Percentiles rank a stretch among this genome's conserved stretches.
Conservation (phyloP, 2,888 invertebrate species). For the Erebia ligea region DNA sequence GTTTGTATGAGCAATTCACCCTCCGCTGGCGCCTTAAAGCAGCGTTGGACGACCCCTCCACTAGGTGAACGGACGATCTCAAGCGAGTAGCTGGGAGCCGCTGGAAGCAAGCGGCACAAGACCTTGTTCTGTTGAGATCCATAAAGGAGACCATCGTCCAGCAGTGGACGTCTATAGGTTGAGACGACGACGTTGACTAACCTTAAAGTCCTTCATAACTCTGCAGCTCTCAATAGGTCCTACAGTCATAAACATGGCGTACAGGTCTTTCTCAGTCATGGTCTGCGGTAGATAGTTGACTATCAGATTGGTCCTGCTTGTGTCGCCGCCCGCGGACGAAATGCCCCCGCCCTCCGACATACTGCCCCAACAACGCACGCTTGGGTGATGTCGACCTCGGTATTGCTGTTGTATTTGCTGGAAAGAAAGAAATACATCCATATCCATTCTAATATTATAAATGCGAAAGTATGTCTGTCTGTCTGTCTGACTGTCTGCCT, state of each 20-base stretch:
- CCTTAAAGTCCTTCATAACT: slow-evolving; percentile 95
- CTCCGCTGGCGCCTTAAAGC: too few relatives aligned
- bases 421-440: not conserved
- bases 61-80: not conserved
- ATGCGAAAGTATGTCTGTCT: too few relatives aligned
- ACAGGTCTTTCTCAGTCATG: slow-evolving; percentile 95
- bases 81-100: too few relatives aligned
- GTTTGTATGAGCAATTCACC: too few relatives aligned
- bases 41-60: not conserved
- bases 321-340: slow-evolving; percentile 73
- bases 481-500: too few relatives aligned
- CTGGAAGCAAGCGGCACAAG: too few relatives aligned
- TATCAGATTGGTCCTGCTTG: slow-evolving; percentile 91
- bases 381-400: slow-evolving; percentile 62
- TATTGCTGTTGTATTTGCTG: slow-evolving; percentile 79
- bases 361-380: slow-evolving; percentile 73
- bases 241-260: slow-evolving; percentile 93
- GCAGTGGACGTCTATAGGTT: too few relatives aligned
- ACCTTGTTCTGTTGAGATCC: too few relatives aligned
- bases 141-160: too few relatives aligned
- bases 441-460: too few relatives aligned
- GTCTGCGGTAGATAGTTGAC: slow-evolving; percentile 98
- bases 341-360: slow-evolving; percentile 77
- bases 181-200: slow-evolving; percentile 48
- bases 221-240: slow-evolving; percentile 95